Base-by-base conservation (phyloP, 2,797 vertebrate genomes). In the Platyrinchus mystaceus region DNA sequence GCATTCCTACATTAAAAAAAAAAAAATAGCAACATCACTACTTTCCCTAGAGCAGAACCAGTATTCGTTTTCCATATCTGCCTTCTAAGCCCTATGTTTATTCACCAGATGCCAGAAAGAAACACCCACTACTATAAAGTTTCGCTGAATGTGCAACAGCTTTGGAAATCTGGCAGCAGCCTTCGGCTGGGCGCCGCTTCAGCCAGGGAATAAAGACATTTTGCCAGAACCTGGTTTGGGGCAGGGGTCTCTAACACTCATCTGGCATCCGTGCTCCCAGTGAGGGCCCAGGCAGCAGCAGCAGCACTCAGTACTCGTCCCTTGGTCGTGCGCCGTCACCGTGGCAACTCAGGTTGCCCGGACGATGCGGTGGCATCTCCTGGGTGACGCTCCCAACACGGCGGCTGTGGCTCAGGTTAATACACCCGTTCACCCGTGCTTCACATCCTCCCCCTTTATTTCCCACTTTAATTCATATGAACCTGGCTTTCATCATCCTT, bases 261-360 rank as follows among this genome's bases (percentile, higher is more conserved):
- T 30, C 17, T 36, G 56, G 63, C 52, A 73, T 8, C 49, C 1
- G 6, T 36, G 53, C n/a, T 9, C 30, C 58, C 1, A 1, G 44
- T 18, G 23, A 52, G 32, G 15, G 39, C 27, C 7, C 0, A 1
- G 55, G 60, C 10, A 2, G 21, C 2, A 0, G 59, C 7, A 8
- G 37, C 8, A 2, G 97, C 95, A 96, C 97, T 96, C 89, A 1
- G 97, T 96, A 96, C 97, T 97, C 89, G 19, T 94, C 97, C 96
- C 49, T 83, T 21, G 80, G 60, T 55, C 8, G 13, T 20, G 95
- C 93, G 67, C 98, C 76, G 97, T 97, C 58, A 50, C 98, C 95
- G 97, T 97, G 98, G 98, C 96, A 98, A 98, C 98, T 30, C 47
- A 28, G 97, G 97, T 97, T 98, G 97, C 97, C 97, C 70, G 14